phyloP scores from a whole-genome alignment of 2,888 invertebrate species.

The Drosophila melanosoma region DNA sequence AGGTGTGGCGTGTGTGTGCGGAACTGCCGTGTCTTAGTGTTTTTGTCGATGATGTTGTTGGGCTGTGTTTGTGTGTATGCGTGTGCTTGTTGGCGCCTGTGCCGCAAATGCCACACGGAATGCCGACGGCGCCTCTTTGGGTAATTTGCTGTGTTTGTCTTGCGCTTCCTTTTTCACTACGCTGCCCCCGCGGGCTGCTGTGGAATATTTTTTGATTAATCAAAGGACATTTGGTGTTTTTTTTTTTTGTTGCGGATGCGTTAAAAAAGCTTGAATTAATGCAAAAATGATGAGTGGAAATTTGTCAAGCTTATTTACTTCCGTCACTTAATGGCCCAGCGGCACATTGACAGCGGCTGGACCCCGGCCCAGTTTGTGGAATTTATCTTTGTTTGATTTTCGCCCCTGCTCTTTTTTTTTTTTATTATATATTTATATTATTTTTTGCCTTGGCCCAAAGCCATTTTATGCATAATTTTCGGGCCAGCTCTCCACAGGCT shows the following conservation, averaged over 20 bases:
- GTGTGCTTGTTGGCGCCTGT: conserved; percentile 62
- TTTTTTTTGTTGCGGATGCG: conserved; percentile 62
- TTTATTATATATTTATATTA: conserved; percentile 23
- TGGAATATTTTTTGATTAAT: conserved; percentile 80
- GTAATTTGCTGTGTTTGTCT: conserved; percentile 78
- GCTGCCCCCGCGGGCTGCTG: conserved; percentile 25
- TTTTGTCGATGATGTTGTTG: background rate
- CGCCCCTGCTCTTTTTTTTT: conserved; percentile 19
- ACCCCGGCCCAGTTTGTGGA: conserved; percentile 36
- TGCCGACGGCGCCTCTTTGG: conserved; percentile 73
- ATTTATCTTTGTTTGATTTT: conserved; percentile 75
- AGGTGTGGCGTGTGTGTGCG: background rate
- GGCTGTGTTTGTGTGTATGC: conserved; percentile 19
- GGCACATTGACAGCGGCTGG: conserved; percentile 65
- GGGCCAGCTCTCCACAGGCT: conserved; percentile 24
- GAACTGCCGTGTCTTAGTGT: conserved; percentile 18
- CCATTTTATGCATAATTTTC: conserved; percentile 75
- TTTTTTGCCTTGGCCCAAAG: conserved; percentile 30
- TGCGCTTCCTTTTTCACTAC: conserved; percentile 46
- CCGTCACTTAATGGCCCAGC: conserved; percentile 79
- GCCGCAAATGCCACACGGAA: conserved; percentile 57
- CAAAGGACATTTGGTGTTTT: conserved; percentile 71
- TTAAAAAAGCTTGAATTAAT: conserved; percentile 83
- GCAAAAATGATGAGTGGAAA: conserved; percentile 84
- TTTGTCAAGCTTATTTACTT: conserved; percentile 83